Base-by-base conservation (phyloP, 2,888 invertebrate species). In the Caenorhabditis sp. region DNA sequence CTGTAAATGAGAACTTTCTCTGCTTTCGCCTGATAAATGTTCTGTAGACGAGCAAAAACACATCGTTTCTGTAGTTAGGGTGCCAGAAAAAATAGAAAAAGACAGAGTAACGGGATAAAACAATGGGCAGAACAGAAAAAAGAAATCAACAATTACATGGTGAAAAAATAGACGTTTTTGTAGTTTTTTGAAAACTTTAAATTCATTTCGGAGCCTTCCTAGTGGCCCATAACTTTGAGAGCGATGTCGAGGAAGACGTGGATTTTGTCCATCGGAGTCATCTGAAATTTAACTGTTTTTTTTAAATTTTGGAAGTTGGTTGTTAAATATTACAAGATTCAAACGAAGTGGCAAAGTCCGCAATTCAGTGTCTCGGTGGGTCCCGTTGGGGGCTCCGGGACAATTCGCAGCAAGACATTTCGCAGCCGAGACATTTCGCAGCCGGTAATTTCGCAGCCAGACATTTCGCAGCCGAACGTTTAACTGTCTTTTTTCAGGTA, bases 81-180 rank as follows among this genome's bases (percentile, higher is more conserved):
- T 18, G 18, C 4, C 32, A 47, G 9, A 18, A 47, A 18, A 5
- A 18, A 9, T 3, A 47, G 18, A 47, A n/a, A 47, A 47, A 47
- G 9, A 47, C 18, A 47, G 20, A 6, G 40, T 3, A 40, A 9
- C 13, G 40, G 15, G n/a, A n/a, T 9, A 5, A 40, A 40, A 6
- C 6, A 40, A 9, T 9, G 13, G 11, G 9, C 5, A 32, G 40
- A 40, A 40, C 6, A 40, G 47, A 47, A 47, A 4, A 40, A 40
- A 40, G 18, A 51, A 67, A 37, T 40, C 2, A 65, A 50, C 37
- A 32, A 67, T 18, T 6, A 56, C 15, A 56, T 13, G 20, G 47
- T 47, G 40, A 53, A 22, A 55, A 32, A n/a, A n/a, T n/a, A n/a
- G n/a, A n/a, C n/a, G n/a, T n/a, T n/a, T n/a, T n/a, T 51, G 51